A percentile compares a stretch with the other conserved stretches of the same genome.
Evolutionary conservation across 2,113 vertebrate species (phyloP).

Genomic region (Sceloporus undulatus): DNA sequence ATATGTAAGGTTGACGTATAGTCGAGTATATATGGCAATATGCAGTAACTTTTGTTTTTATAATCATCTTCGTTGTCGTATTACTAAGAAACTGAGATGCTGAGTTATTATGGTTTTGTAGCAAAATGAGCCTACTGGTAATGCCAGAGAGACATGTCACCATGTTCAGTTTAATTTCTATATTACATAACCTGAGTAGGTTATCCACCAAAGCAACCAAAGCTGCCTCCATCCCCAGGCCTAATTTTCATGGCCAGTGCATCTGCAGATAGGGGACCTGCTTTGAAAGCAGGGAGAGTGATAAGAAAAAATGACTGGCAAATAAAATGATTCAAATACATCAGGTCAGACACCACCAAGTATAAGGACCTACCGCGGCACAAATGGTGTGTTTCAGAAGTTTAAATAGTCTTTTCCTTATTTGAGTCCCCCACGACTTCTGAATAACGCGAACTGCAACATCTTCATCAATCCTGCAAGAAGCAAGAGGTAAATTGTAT

Average conservation of each 20-base stretch:
- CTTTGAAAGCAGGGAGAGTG: not conserved
- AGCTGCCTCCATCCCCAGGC: too few relatives aligned
- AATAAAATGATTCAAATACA: not conserved
- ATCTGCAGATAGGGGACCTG: not conserved
- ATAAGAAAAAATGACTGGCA: not conserved
- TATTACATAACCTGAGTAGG: not conserved
- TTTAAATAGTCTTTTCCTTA: slow-evolving; percentile 65
- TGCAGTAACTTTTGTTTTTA: not conserved
- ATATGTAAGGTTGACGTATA: too few relatives aligned
- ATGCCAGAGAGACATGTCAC: not conserved
- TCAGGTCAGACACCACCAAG: not conserved
- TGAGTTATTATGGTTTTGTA: not conserved
- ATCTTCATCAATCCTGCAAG: slow-evolving; percentile 45
- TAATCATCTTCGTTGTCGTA: not conserved
- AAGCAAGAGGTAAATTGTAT: not conserved
- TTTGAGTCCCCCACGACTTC: slow-evolving; percentile 62
- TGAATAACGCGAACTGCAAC: slow-evolving; percentile 66
- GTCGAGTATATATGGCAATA: too few relatives aligned
- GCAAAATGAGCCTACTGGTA: not conserved
- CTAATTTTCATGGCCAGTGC: not conserved
- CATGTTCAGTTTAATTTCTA: not conserved
- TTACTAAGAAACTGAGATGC: not conserved
- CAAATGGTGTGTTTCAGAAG: slow-evolving; percentile 71
- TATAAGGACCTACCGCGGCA: slow-evolving; percentile 69
- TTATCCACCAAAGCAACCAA: too few relatives aligned